Evolutionary conservation across 2,888 invertebrate species (phyloP), one percentile per base, ranked within the genome.

Genomic region (Leuctra nigra): DNA sequence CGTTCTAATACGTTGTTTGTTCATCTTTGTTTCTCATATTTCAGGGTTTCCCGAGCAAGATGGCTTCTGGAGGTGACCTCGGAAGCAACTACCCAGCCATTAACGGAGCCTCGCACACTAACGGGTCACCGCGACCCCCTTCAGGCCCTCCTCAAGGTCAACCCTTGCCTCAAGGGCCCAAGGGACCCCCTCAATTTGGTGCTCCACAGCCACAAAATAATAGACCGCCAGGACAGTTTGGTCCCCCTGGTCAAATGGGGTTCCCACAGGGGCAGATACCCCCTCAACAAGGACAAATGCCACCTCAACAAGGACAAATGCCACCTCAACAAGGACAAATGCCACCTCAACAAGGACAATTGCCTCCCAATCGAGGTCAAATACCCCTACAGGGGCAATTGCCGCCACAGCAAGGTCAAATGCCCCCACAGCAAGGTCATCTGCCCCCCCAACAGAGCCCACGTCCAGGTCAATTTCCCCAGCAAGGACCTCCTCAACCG

Each of bases 371-470:
- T 33, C 56, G 66, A 63, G 70, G 71, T 7, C 71, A 71, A 67
- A 71, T 68, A n/a, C 68, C 70, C 11, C 66, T 68, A 35, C 54
- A 36, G 4, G 69, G 69, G 4, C 70, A 64, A 52, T 62, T 70
- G 59, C 66, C 67, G 1, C 67, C 69, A 11, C 65, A 70, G 60
- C 68, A 69, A 18, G 71, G 69, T 14, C 48, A 41, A 3, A 55
- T 55, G 39, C 52, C 55, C n/a, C 54, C 53, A 9, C 53, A 22
- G 60, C 68, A 69, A 16, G 71, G 70, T 25, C 55, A 38, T n/a
- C 60, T 59, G 11, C 62, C 56, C n/a, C 60, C 54, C 23, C 58
- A 48, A 36, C 39, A 48, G 47, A 58, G 58, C 1, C 59, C 54
- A 35, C 61, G 61, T 4, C 38, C 39, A 14, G 41, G 44, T 14